Base-by-base conservation (phyloP, 2,113 vertebrate genomes). In the Dunckerocampus dactyliophorus region DNA sequence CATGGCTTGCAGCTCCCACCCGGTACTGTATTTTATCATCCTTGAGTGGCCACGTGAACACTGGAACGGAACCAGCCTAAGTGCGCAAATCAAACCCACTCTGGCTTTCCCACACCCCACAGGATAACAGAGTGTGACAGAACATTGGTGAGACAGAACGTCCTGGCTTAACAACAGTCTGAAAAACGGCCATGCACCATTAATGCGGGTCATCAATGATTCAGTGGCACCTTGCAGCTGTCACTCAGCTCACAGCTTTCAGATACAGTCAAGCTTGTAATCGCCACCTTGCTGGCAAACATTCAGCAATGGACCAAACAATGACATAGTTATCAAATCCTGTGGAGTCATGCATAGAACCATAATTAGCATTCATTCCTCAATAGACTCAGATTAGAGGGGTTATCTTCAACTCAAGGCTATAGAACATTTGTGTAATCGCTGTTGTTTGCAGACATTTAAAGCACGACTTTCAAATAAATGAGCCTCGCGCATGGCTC, bases 11-110 rank as follows among this genome's bases (percentile, higher is more conserved):
- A 69, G 63, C 79, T 60, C 46, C 60, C 63, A 73, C 76, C 82
- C 62, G 65, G 71, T 71, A 50, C 53, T 68, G 71, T 70, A 76
- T 71, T 88, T 84, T 77, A 86, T 88, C 87, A 86, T 82, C 72
- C 72, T 75, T 71, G 80, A 85, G 77, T 77, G 67, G 79, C 68
- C 48, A 48, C 31, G 31, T 48, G 80, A 75, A 60, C 39, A 52
- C 75, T 57, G 73, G 75, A 72, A 74, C 69, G 62, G 54, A 74
- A 79, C 60, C 47, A 61, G 63, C 57, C 72, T 24, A 60, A 79
- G 74, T 63, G 77, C 77, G 63, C 77, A 87, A 85, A 82, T 88
- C 76, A 82, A 82, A 73, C 67, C 61, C 63, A 47, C 45, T 60
- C 43, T 3, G 57, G 59, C 60, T 65, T n/a, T 48, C 60, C 51